Evolutionary conservation across 2,113 vertebrate genomes (phyloP).

Genomic region (Oenanthe melanoleuca): DNA sequence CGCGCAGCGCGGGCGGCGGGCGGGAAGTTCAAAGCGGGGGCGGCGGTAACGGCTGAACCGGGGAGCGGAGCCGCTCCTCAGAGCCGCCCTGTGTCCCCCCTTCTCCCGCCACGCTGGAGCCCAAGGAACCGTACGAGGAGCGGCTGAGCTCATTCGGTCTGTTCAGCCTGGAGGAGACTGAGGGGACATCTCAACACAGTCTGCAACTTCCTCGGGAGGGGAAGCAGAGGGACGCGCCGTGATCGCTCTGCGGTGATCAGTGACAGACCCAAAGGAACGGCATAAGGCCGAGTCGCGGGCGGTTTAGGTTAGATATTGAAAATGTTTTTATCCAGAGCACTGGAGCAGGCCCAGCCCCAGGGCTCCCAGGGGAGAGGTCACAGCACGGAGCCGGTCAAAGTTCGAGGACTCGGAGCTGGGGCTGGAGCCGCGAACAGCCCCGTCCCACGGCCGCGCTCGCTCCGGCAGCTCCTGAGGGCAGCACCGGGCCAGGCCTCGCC

Average conservation of each 20-base stretch:
- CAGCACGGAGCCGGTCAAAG: background rate
- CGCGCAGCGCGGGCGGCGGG: background rate
- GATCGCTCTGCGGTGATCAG: background rate
- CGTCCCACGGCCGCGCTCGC: background rate
- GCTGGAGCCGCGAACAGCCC: accelerated
- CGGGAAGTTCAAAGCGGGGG: slow-evolving; percentile 38
- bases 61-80: background rate
- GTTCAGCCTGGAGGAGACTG: background rate
- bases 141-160: background rate
- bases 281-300: background rate
- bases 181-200: too few species aligned
- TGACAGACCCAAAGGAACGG: background rate
- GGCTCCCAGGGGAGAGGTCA: background rate
- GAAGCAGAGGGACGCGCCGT: background rate
- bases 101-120: background rate
- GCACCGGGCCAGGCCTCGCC: background rate
- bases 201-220: background rate
- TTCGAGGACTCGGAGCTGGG: accelerated
- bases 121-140: accelerated
- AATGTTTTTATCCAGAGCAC: background rate
- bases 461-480: background rate
- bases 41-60: background rate
- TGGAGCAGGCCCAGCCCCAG: background rate
- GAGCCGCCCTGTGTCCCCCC: accelerated
- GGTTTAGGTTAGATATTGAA: background rate